phyloP scores from a whole-genome alignment of 2,113 vertebrate species.

The Rhinoderma darwinii region DNA sequence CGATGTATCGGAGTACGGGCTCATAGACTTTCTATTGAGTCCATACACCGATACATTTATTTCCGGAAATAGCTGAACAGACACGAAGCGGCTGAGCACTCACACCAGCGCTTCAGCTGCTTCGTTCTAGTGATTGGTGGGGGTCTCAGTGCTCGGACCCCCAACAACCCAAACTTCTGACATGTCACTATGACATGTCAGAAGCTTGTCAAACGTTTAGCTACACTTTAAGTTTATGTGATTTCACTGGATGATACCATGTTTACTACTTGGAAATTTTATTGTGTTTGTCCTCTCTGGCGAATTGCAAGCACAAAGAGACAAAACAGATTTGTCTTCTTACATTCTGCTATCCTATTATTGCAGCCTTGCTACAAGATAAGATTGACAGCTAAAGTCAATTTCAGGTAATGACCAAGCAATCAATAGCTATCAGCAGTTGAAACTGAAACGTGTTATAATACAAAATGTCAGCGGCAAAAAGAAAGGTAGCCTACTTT shows the following conservation, averaged over 20 bases:
- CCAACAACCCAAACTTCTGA: too few relatives aligned
- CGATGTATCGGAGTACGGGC: too few relatives aligned
- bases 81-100: too few relatives aligned
- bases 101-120: too few relatives aligned
- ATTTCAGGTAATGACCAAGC: slow-evolving; percentile 47
- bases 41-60: too few relatives aligned
- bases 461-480: slow-evolving; percentile 24
- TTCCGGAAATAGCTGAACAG: too few relatives aligned
- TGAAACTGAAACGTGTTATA: slow-evolving; percentile 10
- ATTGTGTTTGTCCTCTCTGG: neutral
- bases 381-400: slow-evolving; percentile 51
- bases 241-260: neutral
- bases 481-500: neutral
- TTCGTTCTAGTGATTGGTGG: too few relatives aligned
- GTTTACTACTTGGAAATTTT: neutral
- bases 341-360: slow-evolving; percentile 26
- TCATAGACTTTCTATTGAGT: too few relatives aligned
- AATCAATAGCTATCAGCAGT: slow-evolving; percentile 52
- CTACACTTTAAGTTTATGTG: too few relatives aligned
- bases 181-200: too few relatives aligned
- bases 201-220: too few relatives aligned
- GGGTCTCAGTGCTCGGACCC: too few relatives aligned
- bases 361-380: slow-evolving; percentile 1
- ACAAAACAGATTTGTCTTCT: neutral
- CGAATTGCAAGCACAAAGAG: neutral